Base-by-base conservation (phyloP, 2,797 vertebrate species). In the Phoebastria nigripes region DNA sequence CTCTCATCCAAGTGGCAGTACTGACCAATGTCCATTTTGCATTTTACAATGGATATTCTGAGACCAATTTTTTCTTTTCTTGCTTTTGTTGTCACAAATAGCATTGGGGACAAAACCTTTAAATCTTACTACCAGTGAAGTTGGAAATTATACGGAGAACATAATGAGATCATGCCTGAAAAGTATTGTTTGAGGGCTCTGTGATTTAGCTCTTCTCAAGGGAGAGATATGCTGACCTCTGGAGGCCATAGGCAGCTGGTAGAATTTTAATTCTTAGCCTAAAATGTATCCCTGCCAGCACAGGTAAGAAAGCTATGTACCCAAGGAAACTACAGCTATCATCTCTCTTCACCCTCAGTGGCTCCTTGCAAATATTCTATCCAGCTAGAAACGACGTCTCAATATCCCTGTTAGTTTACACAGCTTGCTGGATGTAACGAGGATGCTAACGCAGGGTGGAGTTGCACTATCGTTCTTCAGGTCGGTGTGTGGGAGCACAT, bases 161-260 rank as follows among this genome's bases (percentile, higher is more conserved):
- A 4, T 55, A 37, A 35, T 8, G 42, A 86, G 44, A 44, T 31
- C 47, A 11, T 6, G 16, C n/a, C 42, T 49, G 80, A 28, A 37
- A 83, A 89, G 42, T 3, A 5, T 1, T 9, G 19, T 67, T 55
- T 22, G 89, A 63, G 39, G 33, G 28, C 0, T 2, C 47, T 44
- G 46, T 15, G 67, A 54, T 71, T 73, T 49, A 69, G 42, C 49
- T 89, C 33, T 93, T 93, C 92, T 58, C 81, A 41, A 70, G 87
- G 51, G 92, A 77, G 8, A 37, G 35, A 35, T 71, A 28, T 51
- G 81, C 90, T 96, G 95, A 93, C 94, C 92, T 95, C 93, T 92
- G 96, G 94, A 96, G 96, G 95, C 96, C 81, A 89, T 12, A 61
- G 47, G 67, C 67, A 41, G 74, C 39, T 72, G 51, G 39, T 72